Conservation (phyloP, 2,797 vertebrate genomes). For the Meriones psammophilus region DNA sequence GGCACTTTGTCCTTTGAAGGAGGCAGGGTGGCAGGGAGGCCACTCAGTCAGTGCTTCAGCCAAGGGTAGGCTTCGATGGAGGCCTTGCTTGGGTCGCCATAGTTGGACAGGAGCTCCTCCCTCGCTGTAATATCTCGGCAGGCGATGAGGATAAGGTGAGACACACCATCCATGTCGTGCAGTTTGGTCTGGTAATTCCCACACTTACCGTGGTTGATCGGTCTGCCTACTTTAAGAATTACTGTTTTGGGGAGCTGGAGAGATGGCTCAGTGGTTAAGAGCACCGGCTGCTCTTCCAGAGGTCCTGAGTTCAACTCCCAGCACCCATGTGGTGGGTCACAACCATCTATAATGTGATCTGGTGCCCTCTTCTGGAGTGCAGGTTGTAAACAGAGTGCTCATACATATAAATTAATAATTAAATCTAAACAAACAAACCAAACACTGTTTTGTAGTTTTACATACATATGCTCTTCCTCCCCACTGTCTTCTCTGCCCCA, state of each 20-base stretch:
- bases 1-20: constrained; percentile 79
- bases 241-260: too few species aligned
- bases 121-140: constrained; percentile 92
- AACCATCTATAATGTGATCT: too few species aligned
- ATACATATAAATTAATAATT: too few species aligned
- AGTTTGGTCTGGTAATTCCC: constrained; percentile 97
- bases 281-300: too few species aligned
- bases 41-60: constrained; percentile 91
- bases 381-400: too few species aligned
- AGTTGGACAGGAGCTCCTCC: constrained; percentile 97
- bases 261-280: too few species aligned
- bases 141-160: constrained; percentile 97
- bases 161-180: constrained; percentile 92
- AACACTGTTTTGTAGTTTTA: background rate
- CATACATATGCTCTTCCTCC: background rate
- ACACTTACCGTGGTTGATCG: constrained; percentile 97
- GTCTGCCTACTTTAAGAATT: constrained; percentile 78
- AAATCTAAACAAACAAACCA: background rate
- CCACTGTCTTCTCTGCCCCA: background rate
- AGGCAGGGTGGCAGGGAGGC: background rate
- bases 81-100: constrained; percentile 95
- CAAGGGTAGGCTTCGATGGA: constrained; percentile 95
- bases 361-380: too few species aligned
- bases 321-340: too few species aligned
- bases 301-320: too few species aligned